Base-by-base conservation (phyloP, 2,113 vertebrate genomes). In the Vanacampus margaritifer region DNA sequence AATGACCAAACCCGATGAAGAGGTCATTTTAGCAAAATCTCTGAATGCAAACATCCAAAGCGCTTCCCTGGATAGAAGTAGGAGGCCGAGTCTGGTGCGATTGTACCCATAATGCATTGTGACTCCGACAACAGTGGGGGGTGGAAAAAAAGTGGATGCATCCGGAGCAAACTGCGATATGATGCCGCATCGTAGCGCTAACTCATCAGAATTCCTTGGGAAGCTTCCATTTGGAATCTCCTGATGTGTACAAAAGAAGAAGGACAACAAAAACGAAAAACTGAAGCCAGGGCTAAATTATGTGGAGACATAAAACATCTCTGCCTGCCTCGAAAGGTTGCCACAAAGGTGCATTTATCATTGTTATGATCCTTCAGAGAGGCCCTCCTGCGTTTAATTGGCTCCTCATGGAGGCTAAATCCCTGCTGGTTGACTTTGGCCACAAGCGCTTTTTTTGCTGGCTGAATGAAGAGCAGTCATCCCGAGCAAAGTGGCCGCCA, bases 351-450 rank as follows among this genome's bases (percentile, higher is more conserved):
- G 73, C 83, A 87, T 88, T 89, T 75, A 86, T 88, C 87, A 85
- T 78, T 79, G 80, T 87, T 88, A 85, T 86, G 87, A 82, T 84
- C 78, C 81, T 86, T 84, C 72, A 79, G 71, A 84, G 80, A 84
- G 79, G 82, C 78, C 79, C 85, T 84, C 78, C 74, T 78, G 81
- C 69, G 78, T 87, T 86, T 89, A 90, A 91, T 89, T 90, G 83
- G 86, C 79, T 88, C 86, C 87, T 91, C 78, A 74, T 85, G 87
- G 88, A 89, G 81, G 86, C 83, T 81, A 83, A 79, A 80, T 79
- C 76, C 67, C 69, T 36, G 5, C 72, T 70, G 73, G 46, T 50
- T 50, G 19, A 50, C 46, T 50, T 50, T 77, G 72, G 68, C 69
- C 65, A 64, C 62, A 78, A 50, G 78, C 63, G 45, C 63, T 64